Percentiles rank a stretch among this genome's conserved stretches.
These are phyloP conservation scores for Eulemur mongoz DNA, from an alignment of 2,797 vertebrate species.

Conservation along the genomic window DNA sequence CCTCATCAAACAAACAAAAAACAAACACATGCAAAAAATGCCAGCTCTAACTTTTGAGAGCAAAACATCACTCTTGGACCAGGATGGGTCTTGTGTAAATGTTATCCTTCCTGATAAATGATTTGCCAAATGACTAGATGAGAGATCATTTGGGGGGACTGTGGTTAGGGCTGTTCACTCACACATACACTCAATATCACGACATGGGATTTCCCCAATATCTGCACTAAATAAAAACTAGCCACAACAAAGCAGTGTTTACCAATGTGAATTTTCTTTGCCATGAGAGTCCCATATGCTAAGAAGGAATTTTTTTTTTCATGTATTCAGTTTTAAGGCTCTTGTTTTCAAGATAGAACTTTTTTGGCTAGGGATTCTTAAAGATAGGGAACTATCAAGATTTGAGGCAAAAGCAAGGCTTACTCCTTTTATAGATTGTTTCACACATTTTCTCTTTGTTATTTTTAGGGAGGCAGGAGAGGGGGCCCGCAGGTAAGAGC, in stretches of 20 bases:
- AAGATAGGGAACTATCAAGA: not conserved
- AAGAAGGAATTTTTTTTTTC: not conserved
- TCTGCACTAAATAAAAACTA: not conserved
- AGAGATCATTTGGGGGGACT: not conserved
- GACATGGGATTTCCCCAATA: not conserved
- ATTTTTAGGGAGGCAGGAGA: not conserved
- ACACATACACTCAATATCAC: not conserved
- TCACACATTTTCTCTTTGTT: not conserved
- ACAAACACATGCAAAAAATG: not conserved
- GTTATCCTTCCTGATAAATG: not conserved
- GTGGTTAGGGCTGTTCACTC: not conserved
- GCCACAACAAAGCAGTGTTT: not conserved
- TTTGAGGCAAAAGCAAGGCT: constrained; percentile 37
- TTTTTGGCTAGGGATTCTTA: not conserved
- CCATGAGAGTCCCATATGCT: not conserved
- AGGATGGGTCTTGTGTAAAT: not conserved
- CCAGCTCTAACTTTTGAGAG: not conserved
- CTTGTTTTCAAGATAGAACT: constrained; percentile 17
- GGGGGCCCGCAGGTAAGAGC: not conserved
- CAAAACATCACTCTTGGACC: not conserved
- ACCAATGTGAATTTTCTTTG: constrained; percentile 1
- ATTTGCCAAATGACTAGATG: constrained; percentile 4
- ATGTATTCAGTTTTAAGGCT: not conserved
- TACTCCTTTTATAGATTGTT: not conserved
- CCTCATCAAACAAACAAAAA: not conserved